Percentiles rank a stretch among this genome's conserved stretches.
phyloP scores from a whole-genome alignment of 1,140 invertebrate genomes.

The Berghia stephanieae region DNA sequence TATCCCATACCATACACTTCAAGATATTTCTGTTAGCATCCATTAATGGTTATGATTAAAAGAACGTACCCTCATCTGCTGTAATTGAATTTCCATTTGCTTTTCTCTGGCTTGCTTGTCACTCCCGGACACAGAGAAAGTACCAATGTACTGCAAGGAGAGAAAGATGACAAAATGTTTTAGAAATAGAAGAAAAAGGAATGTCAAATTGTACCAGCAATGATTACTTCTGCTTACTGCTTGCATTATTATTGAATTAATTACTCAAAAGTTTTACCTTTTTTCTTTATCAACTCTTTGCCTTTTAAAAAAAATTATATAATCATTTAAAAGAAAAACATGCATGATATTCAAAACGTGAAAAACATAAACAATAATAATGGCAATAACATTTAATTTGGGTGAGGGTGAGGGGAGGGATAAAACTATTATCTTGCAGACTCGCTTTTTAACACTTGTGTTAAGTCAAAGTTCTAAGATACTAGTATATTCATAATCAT shows the following conservation, averaged over 20 bases:
- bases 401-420: too few species aligned
- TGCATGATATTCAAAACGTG: background rate
- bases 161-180: constrained; percentile 27
- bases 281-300: background rate
- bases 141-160: constrained; percentile 78
- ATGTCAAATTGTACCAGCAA: background rate
- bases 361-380: too few species aligned
- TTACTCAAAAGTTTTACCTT: background rate
- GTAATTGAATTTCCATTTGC: constrained; percentile 64
- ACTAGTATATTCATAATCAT: too few species aligned
- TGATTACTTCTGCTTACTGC: background rate
- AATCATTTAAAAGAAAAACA: background rate
- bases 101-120: constrained; percentile 74
- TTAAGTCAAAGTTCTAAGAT: too few species aligned
- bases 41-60: too few species aligned
- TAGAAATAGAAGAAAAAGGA: background rate
- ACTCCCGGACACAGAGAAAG: constrained; percentile 76
- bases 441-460: too few species aligned
- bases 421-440: too few species aligned
- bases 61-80: constrained; percentile 71
- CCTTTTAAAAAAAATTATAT: background rate
- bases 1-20: too few species aligned
- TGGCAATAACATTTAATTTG: too few species aligned
- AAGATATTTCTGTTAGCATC: too few species aligned
- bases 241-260: background rate